Evolutionary conservation across 2,888 invertebrate species (phyloP), one percentile per base, ranked within the genome.

Genomic region (Chaitophorus viminalis): DNA sequence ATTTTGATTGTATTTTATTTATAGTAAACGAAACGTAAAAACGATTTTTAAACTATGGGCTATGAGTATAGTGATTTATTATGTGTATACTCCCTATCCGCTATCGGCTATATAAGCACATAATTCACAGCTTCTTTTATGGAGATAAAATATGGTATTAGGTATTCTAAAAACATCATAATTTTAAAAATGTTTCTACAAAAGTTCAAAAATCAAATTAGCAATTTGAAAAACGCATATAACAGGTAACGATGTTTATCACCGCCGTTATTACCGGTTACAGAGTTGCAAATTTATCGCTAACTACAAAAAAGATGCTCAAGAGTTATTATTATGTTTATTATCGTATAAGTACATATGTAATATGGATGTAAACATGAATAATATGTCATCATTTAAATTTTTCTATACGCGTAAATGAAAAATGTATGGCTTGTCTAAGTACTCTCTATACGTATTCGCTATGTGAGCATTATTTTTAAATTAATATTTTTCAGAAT

Each of bases 261-360:
- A 11, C 6, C 39, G 0, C 77, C 9, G 31, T 54, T 78, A 78
- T 54, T 78, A 78, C 78, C 78, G 78, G 78, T 78, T 78, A 36
- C 21, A 29, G 76, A 52, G 46, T 52, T 2, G 78, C 78, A 60
- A 78, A 78, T 78, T 78, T 78, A 60, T 78, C 60, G 78, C 60
- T 18, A 14, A 31, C 60, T 33, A 11, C 3, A 25, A 33, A 14
- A 33, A 78, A 33, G 11, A 36, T 52, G n/a, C n/a, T 14, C 29
- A 29, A 8, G 8, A 78, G 9, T 9, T 46, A 14, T 46, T 46
- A 46, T 29, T 36, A 1, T 60, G 6, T 33, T 25, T 25, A 33
- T 78, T 25, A 60, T 78, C 60, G 60, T 60, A 33, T 60, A 36
- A 60, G 60, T 52, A 31, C 11, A 11, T 60, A 11, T 60, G 33